Conservation (phyloP, 2,888 invertebrate species). For the Ichneumon xanthorius region DNA sequence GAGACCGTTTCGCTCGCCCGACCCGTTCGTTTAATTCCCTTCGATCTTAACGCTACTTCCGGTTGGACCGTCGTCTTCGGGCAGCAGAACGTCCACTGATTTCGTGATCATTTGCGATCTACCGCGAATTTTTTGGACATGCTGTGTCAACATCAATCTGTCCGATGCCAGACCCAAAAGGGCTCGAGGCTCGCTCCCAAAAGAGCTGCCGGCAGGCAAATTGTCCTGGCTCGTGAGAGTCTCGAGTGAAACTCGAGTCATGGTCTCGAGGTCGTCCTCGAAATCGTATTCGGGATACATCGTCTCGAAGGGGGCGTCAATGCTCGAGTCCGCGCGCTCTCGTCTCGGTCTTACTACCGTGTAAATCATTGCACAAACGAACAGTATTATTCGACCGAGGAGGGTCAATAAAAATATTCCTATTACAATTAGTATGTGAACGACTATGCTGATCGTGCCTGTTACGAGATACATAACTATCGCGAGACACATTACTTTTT, state of each 20-base stretch:
- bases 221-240: conserved; percentile 69
- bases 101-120: conserved; percentile 37
- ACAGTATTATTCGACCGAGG: conserved; percentile 69
- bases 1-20: neutral
- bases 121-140: conserved; percentile 28
- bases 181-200: neutral
- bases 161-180: conserved; percentile 32
- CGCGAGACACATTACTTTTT: conserved; percentile 72
- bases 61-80: conserved; percentile 14
- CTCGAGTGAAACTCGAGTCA: conserved; percentile 75
- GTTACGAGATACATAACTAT: conserved; percentile 73
- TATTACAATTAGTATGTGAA: conserved; percentile 67
- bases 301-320: conserved; percentile 69
- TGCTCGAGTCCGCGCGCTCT: conserved; percentile 30
- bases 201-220: neutral
- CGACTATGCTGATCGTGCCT: conserved; percentile 68
- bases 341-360: conserved; percentile 64
- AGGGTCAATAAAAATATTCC: conserved; percentile 70
- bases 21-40: neutral
- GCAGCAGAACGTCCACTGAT: conserved; percentile 66
- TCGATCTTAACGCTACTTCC: neutral
- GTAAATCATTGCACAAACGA: conserved; percentile 71
- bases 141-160: conserved; percentile 15
- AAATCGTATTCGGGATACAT: conserved; percentile 78
- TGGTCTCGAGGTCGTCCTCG: conserved; percentile 74